These are phyloP conservation scores for Lycophotia porphyrea DNA, from an alignment of 2,888 invertebrate genomes.

Conservation along the genomic window DNA sequence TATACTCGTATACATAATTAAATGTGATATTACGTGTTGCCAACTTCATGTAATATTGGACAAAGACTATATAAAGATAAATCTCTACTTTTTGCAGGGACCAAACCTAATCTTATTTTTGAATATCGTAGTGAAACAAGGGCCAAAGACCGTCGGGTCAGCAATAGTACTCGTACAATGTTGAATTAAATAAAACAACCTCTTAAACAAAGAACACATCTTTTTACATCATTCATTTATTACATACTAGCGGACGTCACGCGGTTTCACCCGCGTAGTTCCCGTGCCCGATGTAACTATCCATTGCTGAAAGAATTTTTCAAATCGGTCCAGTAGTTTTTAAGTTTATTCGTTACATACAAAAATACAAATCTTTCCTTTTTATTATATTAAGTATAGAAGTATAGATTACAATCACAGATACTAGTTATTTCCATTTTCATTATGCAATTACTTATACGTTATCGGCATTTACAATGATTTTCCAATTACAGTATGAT, in stretches of 20 bases:
- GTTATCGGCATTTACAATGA: slow-evolving; percentile 31
- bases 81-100: background rate
- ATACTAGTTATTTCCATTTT: slow-evolving; percentile 27
- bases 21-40: background rate
- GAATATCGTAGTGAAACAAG: background rate
- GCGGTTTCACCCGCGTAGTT: too few relatives aligned
- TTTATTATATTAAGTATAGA: too few relatives aligned
- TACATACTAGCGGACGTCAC: too few relatives aligned
- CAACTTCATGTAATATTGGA: background rate
- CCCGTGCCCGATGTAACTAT: too few relatives aligned
- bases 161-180: background rate
- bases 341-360: too few relatives aligned
- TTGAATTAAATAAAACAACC: background rate
- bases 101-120: background rate
- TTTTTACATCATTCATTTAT: slow-evolving; percentile 9
- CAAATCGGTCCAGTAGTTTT: too few relatives aligned
- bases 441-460: slow-evolving; percentile 12
- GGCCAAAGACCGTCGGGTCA: background rate
- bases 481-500: slow-evolving; percentile 21
- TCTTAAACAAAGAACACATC: slow-evolving; percentile 24
- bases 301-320: too few relatives aligned
- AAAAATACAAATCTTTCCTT: too few relatives aligned
- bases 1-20: background rate
- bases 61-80: background rate
- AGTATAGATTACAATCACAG: background rate